These are phyloP conservation scores for Etheostoma perlongum DNA, from an alignment of 2,797 vertebrate genomes.

Conservation along the genomic window DNA sequence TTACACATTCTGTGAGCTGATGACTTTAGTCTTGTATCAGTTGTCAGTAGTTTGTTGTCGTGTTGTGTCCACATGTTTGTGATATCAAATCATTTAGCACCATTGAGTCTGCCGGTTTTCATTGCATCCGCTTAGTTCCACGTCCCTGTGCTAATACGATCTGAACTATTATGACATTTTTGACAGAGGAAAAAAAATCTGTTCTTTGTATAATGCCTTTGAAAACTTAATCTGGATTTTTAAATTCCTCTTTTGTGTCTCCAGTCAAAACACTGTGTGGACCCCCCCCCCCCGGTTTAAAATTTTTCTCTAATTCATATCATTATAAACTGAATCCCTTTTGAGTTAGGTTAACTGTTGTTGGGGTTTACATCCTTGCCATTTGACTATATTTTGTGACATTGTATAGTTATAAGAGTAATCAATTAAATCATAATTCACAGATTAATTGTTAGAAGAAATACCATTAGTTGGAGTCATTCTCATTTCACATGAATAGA, in stretches of 20 bases:
- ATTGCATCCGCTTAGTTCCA: not conserved
- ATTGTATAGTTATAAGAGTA: too few relatives aligned
- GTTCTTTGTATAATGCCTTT: not conserved
- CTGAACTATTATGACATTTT: not conserved
- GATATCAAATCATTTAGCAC: conserved; percentile 11
- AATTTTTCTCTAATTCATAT: not conserved
- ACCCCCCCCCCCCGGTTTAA: too few relatives aligned
- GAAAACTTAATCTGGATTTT: not conserved
- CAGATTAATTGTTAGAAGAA: not conserved
- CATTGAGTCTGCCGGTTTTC: not conserved
- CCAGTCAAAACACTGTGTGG: not conserved
- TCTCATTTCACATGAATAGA: too few relatives aligned
- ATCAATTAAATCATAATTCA: not conserved
- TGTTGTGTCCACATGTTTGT: conserved; percentile 5
- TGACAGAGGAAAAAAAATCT: not conserved
- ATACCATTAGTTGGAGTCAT: too few relatives aligned
- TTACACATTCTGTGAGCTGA: conserved; percentile 9
- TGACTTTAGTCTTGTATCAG: conserved; percentile 30
- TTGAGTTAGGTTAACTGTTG: too few relatives aligned
- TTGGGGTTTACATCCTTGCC: too few relatives aligned
- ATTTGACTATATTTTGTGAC: too few relatives aligned
- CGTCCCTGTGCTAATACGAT: not conserved
- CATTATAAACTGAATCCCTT: not conserved
- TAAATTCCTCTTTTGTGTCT: not conserved
- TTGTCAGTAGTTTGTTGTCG: not conserved